Conservation (phyloP, 2,888 invertebrate species). For the Thera britannica region DNA sequence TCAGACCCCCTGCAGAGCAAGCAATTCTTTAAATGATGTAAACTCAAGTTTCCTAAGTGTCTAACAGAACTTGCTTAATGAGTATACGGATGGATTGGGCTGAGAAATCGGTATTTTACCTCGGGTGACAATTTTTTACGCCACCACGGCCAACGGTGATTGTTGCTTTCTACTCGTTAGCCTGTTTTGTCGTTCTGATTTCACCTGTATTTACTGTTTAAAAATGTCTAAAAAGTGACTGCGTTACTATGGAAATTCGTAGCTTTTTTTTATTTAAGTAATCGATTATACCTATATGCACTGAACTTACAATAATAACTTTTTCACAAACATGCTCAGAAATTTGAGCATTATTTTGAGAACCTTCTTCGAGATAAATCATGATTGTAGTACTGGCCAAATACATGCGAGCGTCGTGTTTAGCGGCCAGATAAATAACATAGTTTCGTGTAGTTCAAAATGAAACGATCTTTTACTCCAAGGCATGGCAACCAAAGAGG, state of each 20-base stretch:
- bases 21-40: not conserved
- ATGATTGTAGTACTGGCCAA: no score
- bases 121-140: conserved; percentile 59
- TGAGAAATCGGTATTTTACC: conserved; percentile 52
- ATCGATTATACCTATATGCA: no score
- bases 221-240: not conserved
- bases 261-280: no score
- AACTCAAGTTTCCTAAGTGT: conserved; percentile 16
- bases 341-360: no score
- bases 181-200: conserved; percentile 32
- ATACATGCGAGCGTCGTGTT: no score
- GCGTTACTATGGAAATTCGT: conserved; percentile 11
- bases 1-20: not conserved
- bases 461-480: no score
- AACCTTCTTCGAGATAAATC: no score
- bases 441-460: no score
- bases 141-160: conserved; percentile 40
- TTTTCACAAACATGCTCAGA: no score
- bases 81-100: conserved; percentile 49
- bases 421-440: no score
- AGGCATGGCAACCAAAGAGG: no score
- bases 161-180: conserved; percentile 48
- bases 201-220: conserved; percentile 17
- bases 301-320: no score
- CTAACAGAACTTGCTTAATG: conserved; percentile 43